Evolutionary conservation across 1,140 invertebrate species (phyloP), one percentile per base, ranked within the genome.

Genomic region (Microplitis demolitor): DNA sequence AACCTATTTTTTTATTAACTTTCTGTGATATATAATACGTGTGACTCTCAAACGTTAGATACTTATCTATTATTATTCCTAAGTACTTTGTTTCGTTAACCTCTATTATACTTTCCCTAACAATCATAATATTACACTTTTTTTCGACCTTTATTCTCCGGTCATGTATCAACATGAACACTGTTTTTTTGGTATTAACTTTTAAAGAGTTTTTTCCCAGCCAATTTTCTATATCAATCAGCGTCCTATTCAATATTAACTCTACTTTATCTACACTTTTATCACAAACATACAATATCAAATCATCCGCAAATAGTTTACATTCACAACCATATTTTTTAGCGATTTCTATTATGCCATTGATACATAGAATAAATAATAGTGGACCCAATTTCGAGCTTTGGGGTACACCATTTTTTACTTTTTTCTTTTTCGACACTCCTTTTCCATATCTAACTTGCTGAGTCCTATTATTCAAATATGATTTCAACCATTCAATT

Each of bases 251-350:
- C 8, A 71, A 14, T 33, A 16, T 24, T 0, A 3, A 13, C 34
- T 74, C 63, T 11, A 71, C 61, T 39, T 13, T 11, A 6, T 37
- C n/a, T 54, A 35, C 11, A 62, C 70, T 50, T 16, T 74, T 53
- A 8, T 62, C 70, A 9, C 14, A 34, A n/a, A 68, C 39, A 72
- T 76, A 74, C 5, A 77, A n/a, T 13, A 77, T 50, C 9, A 60
- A 72, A 70, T 77, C 72, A 56, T 77, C 72, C 2, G 74, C 71
- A 70, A 77, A 77, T 58, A 77, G 31, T 62, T 76, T 76, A 4
- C 31, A 9, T 14, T 35, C 9, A 45, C 72, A 58, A 33, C 37
- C 35, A 72, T 31, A 63, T 9, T 71, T 9, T 54, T 66, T 34
- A 13, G 61, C 5, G 33, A 37, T 11, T 31, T 16, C 13, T 6